Evolutionary conservation across 1,140 invertebrate genomes (phyloP).

Genomic region (Acromyrmex charruanus): DNA sequence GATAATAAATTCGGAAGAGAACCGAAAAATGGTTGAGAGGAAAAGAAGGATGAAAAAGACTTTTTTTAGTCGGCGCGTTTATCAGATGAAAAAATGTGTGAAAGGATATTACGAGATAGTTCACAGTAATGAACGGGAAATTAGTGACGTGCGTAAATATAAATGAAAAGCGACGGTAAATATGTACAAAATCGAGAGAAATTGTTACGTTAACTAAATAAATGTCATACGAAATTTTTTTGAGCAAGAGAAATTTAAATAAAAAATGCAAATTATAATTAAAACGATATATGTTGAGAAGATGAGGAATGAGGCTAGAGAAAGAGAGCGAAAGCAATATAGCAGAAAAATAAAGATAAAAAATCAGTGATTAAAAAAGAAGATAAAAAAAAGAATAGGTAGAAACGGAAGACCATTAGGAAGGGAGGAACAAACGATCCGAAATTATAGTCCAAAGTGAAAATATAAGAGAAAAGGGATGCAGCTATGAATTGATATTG

Average conservation of each 20-base stretch:
- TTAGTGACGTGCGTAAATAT: not conserved
- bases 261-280: not conserved
- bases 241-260: not conserved
- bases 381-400: not conserved
- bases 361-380: not conserved
- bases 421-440: slow-evolving; percentile 27
- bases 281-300: not conserved
- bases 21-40: not conserved
- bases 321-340: not conserved
- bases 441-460: slow-evolving; percentile 18
- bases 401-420: not conserved
- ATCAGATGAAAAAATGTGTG: not conserved
- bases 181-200: not conserved
- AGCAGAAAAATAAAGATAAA: slow-evolving; percentile 12
- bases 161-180: not conserved
- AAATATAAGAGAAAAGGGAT: slow-evolving; percentile 11
- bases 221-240: not conserved
- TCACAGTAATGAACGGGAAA: not conserved
- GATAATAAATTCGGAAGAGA: slow-evolving; percentile 30
- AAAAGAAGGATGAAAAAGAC: not conserved
- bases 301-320: not conserved
- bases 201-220: not conserved
- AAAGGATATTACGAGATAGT: slow-evolving; percentile 9
- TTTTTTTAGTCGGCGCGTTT: slow-evolving; percentile 30
- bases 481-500: slow-evolving; percentile 39